Percentiles rank a stretch among this genome's conserved stretches.
phyloP scores from a whole-genome alignment of 2,888 invertebrate genomes.

The Drosophila tanythrix region DNA sequence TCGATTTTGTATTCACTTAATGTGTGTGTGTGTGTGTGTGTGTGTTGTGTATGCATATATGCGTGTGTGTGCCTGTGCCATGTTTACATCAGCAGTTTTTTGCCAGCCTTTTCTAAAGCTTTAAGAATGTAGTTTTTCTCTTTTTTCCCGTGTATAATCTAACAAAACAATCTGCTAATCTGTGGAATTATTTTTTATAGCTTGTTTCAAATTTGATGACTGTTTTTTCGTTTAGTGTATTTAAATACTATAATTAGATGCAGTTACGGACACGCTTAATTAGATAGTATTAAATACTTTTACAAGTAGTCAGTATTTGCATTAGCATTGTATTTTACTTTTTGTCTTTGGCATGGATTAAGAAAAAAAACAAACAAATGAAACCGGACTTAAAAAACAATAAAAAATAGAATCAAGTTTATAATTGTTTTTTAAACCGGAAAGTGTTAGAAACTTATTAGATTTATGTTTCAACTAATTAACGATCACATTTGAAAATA shows the following conservation, averaged over 20 bases:
- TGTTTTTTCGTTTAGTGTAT: not conserved
- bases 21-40: not conserved
- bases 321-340: not conserved
- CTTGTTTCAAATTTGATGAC: not conserved
- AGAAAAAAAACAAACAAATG: not conserved
- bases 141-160: slow-evolving; percentile 28
- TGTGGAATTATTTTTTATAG: slow-evolving; percentile 27
- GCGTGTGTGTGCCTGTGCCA: not conserved
- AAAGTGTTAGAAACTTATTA: not conserved
- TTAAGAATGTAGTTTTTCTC: slow-evolving; percentile 18
- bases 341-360: not conserved
- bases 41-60: not conserved
- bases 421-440: not conserved
- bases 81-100: slow-evolving; percentile 6
- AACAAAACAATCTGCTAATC: slow-evolving; percentile 41
- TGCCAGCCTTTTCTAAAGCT: slow-evolving; percentile 7
- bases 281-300: slow-evolving; percentile 7
- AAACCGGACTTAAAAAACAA: not conserved
- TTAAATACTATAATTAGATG: slow-evolving; percentile 29
- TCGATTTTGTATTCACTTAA: slow-evolving; percentile 20
- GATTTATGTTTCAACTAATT: not conserved
- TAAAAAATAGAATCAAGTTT: not conserved
- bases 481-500: not conserved
- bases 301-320: not conserved
- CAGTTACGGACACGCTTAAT: not conserved